phyloP scores from a whole-genome alignment of 2,888 invertebrate genomes.

The Hipparchia sbordonii region DNA sequence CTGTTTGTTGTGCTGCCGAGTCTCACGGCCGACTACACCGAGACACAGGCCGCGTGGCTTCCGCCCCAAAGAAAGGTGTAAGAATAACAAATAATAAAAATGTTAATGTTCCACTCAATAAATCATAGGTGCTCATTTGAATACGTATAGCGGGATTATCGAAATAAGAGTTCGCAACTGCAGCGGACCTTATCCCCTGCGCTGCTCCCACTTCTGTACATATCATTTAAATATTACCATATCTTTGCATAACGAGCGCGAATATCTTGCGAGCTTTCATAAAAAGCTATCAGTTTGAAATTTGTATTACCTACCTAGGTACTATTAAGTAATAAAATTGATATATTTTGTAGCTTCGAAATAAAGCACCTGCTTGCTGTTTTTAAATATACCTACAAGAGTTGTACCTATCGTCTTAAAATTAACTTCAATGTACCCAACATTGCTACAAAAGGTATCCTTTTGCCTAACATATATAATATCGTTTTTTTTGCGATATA shows the following conservation, averaged over 20 bases:
- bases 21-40: conserved; percentile 80
- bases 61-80: conserved; percentile 78
- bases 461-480: too few relatives aligned
- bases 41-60: conserved; percentile 81
- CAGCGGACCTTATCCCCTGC: conserved; percentile 52
- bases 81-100: conserved; percentile 85
- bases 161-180: conserved; percentile 72
- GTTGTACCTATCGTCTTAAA: background rate
- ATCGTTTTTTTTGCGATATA: too few relatives aligned
- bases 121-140: conserved; percentile 83
- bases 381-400: background rate
- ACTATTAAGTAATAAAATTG: background rate
- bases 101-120: conserved; percentile 84
- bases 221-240: conserved; percentile 65
- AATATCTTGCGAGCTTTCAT: conserved; percentile 32
- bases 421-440: background rate
- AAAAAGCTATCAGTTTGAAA: conserved; percentile 7
- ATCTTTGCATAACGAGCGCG: conserved; percentile 54
- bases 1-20: conserved; percentile 63
- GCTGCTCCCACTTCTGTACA: conserved; percentile 51
- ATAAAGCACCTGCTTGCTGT: background rate
- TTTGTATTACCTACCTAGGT: background rate
- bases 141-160: conserved; percentile 79
- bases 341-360: background rate
- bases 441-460: too few relatives aligned